Base-by-base conservation (phyloP, 1,140 invertebrate genomes). In the Halictus rubicundus region DNA sequence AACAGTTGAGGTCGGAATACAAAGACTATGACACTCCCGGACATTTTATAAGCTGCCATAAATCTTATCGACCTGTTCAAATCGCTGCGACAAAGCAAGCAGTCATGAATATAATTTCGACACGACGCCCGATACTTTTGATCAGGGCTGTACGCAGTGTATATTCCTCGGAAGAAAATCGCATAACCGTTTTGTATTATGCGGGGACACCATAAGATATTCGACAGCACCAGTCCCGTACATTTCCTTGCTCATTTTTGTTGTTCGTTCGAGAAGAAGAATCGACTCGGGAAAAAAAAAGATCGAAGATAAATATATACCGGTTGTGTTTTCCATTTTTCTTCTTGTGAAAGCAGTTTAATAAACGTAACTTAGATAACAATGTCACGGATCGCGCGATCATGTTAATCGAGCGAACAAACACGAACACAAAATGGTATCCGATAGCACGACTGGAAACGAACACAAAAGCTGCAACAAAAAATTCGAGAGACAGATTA, bases 381-480 rank as follows among this genome's bases (percentile, higher is more conserved):
- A 14, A 19, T 42, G 12, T 12, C 7, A 16, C 19, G 49, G 68
- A 42, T 27, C 4, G 23, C 6, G 27, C 2, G 54, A 14, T 63
- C n/a, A 57, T 6, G n/a, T 75, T 68, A 57, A 57, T 68, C 66
- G 42, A 16, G 21, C 49, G 23, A n/a, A 0, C 1, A 59, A 39
- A 12, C 2, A 32, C 42, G 19, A 21, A 37, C 8, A 7, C n/a
- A 16, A 12, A 32, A 54, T 32, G 23, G n/a, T 6, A 42, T 21
- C 10, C 63, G 2, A 46, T 12, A 5, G 32, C 4, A n/a, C 71
- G 27, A 12, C 64, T 27, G 32, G 16, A 46, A 59, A 57, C 23
- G 68, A 68, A 42, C 64, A 32, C 37, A 68, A 19, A 52, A 46
- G 65, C 54, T 77, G 39, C 25, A 74, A 66, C 46, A 57, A 21